Evolutionary conservation across 2,113 vertebrate genomes (phyloP).

Genomic region (Oryzias celebensis): DNA sequence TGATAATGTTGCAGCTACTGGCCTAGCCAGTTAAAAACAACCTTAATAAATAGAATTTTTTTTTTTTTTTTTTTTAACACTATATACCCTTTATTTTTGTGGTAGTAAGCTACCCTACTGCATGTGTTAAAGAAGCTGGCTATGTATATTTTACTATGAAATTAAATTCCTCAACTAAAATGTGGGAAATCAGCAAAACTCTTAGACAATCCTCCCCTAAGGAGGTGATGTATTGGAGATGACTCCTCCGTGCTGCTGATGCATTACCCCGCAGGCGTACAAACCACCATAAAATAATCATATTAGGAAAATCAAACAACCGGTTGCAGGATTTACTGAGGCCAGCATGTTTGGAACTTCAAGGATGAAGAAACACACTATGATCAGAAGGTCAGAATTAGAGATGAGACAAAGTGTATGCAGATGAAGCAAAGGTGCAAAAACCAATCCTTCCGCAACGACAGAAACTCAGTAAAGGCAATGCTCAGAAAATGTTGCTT

Average conservation of each 20-base stretch:
- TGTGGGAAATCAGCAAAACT: conserved; percentile 8
- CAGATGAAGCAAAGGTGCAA: conserved; percentile 27
- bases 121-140: conserved; percentile 38
- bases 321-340: conserved; percentile 23
- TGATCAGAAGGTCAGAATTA: conserved; percentile 19
- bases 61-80: too few species aligned
- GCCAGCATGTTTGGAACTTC: conserved; percentile 3
- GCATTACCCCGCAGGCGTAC: conserved; percentile 17
- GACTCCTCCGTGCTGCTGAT: conserved; percentile 21
- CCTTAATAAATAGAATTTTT: too few species aligned
- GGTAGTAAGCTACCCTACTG: conserved; percentile 31
- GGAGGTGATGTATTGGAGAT: conserved; percentile 31
- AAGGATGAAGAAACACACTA: conserved; percentile 2
- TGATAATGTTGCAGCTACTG: too few species aligned
- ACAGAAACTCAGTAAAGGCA: not conserved
- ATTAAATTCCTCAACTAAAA: conserved; percentile 16
- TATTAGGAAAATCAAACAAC: conserved; percentile 40
- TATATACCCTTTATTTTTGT: not conserved
- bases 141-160: conserved; percentile 23
- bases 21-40: too few species aligned
- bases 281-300: conserved; percentile 39
- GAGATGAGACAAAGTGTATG: conserved; percentile 23
- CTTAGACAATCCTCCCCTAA: conserved; percentile 27
- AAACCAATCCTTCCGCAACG: conserved; percentile 1
- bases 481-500: too few species aligned